phyloP scores from a whole-genome alignment of 2,888 invertebrate species.

The Megamerina dolium region DNA sequence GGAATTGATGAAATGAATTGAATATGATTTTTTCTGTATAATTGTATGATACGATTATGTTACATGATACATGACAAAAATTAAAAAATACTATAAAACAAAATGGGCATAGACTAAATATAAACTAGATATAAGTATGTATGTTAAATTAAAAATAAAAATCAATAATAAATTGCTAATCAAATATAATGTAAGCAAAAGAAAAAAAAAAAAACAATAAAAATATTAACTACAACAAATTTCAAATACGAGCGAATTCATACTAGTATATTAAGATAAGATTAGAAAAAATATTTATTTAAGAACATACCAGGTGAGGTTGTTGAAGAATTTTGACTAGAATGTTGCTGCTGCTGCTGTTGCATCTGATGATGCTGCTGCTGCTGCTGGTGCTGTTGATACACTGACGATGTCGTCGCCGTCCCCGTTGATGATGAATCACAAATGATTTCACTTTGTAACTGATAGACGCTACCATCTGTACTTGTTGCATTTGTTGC shows the following conservation, averaged over 20 bases:
- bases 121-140: background rate
- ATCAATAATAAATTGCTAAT: background rate
- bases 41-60: constrained; percentile 5
- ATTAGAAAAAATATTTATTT: background rate
- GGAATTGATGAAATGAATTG: too few relatives aligned
- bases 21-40: background rate
- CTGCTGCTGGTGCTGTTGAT: constrained; percentile 31
- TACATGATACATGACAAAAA: background rate
- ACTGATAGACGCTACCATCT: constrained; percentile 41
- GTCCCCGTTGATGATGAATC: constrained; percentile 29
- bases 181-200: background rate
- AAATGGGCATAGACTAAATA: background rate
- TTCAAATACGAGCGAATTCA: background rate
- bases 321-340: constrained; percentile 12
- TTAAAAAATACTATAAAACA: background rate
- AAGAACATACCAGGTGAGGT: constrained; percentile 28
- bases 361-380: constrained; percentile 24
- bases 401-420: background rate
- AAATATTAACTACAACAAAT: background rate
- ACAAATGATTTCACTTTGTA: constrained; percentile 42
- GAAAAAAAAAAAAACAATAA: background rate
- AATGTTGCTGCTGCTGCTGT: constrained; percentile 16
- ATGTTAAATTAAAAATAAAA: too few relatives aligned
- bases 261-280: constrained; percentile 7
- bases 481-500: constrained; percentile 26